Evolutionary conservation across 2,113 vertebrate species (phyloP), one percentile per base, ranked within the genome.

Genomic region (Sebastes schlegelii): DNA sequence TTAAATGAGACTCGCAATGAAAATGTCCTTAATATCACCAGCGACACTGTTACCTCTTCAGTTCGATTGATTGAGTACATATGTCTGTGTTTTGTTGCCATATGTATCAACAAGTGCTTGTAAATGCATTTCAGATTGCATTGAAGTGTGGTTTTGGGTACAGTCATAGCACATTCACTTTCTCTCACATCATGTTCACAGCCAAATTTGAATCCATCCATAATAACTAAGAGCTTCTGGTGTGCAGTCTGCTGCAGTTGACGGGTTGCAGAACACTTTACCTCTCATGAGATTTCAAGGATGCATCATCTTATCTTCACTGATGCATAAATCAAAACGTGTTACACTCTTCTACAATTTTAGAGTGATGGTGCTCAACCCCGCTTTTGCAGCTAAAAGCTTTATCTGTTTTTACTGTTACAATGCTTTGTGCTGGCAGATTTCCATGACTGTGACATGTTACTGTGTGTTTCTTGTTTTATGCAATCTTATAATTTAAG

Each of bases 41-140:
- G 11, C 46, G 49, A 66, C 10, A 8, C 45, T 52, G 60, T 73
- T 73, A 54, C 46, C 26, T 74, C 70, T 12, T 62, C 21, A 48
- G 45, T 34, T 77, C 46, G 2, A 54, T 55, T 34, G 9, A 45
- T n/a, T 61, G 9, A 8, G 48, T 40, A 11, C 2, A 8, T 7
- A 11, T 21, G 23, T 1, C 9, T 17, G 8, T 68, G 57, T 55
- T 49, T 8, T 55, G 57, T 42, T 61, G 14, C 14, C 13, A 7
- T 11, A 8, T 71, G 13, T n/a, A 16, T 62, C 63, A 17, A 34
- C 0, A 54, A 57, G 34, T 13, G 21, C 34, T 79, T 58, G 51
- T 23, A 21, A 68, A 16, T 34, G 16, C 9, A 49, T 65, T 52
- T 46, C 1, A 51, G 8, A 13, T 49, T 14, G 6, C 5, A 7